A percentile compares a stretch with the other conserved stretches of the same genome.
phyloP scores from a whole-genome alignment of 2,113 vertebrate genomes.

The Clarias macrocephalus region DNA sequence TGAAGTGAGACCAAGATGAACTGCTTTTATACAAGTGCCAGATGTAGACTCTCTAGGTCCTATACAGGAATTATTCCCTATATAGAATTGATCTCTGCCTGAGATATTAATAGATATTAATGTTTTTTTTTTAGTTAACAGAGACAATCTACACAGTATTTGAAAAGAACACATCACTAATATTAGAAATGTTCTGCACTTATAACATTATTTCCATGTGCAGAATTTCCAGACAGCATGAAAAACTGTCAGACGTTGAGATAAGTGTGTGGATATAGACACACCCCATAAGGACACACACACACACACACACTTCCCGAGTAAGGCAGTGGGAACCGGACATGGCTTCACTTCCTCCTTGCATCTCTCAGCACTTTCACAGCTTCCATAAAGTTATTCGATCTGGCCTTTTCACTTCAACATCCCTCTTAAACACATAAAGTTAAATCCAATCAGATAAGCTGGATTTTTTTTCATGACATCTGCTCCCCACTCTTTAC shows the following conservation, averaged over 20 bases:
- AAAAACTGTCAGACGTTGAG: not conserved
- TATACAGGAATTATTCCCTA: not conserved
- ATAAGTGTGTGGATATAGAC: constrained; percentile 1
- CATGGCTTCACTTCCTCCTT: constrained; percentile 36
- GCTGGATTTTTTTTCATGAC: not conserved
- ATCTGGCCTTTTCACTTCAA: not conserved
- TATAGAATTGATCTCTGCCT: not conserved
- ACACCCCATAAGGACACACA: not conserved
- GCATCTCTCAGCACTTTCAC: constrained; percentile 7
- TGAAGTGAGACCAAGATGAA: not conserved
- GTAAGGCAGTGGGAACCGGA: constrained; percentile 17
- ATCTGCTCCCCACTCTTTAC: not conserved
- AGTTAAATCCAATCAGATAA: not conserved
- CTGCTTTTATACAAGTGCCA: not conserved
- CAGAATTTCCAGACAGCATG: not conserved
- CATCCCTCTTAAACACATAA: not conserved
- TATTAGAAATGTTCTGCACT: not conserved
- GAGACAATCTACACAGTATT: not conserved
- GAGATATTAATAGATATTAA: not conserved
- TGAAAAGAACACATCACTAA: not conserved
- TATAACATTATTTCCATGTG: not conserved
- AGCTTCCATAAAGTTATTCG: not conserved
- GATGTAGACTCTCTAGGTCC: not conserved
- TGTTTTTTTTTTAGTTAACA: not conserved
- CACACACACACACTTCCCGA: constrained; percentile 3